Base-by-base conservation (phyloP, 2,888 invertebrate genomes). In the Drosophila parthenogenetica region DNA sequence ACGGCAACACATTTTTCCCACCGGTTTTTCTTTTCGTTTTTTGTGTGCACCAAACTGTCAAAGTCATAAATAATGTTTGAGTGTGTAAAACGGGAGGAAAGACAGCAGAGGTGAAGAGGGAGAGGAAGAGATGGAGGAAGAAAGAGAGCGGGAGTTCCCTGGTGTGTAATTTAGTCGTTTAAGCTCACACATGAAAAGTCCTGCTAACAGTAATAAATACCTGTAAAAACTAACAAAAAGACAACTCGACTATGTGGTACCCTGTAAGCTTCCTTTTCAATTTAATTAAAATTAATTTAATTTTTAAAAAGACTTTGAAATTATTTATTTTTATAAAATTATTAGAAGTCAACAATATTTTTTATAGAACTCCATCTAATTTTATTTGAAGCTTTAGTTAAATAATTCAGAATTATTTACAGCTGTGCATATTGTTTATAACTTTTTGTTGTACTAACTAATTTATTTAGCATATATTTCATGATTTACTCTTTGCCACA, bases 21-120 rank as follows among this genome's bases (percentile, higher is more conserved):
- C 37, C 40, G 50, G 32, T 32, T 39, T 57, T 53, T 35, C 45
- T 1, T 7, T 58, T n/a, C 16, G 22, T 32, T 43, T 40, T 35
- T 43, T 39, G 35, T 48, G 50, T 66, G 50, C 67, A 65, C 60
- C 63, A 68, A 78, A 77, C 84, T 80, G 81, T 72, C 81, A 82
- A 70, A 73, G 73, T 68, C 81, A 81, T 82, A 81, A 82, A 82
- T 82, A 79, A 81, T 73, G 75, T 54, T 62, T 22, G 51, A 14
- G 29, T 39, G 54, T 39, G 57, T 16, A 43, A n/a, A n/a, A 39
- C n/a, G 17, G 19, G 11, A 48, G 32, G 40, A 35, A 42, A 43
- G 19, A 14, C 5, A 22, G 22, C 22, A 22, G 22, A 22, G 5
- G 22, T 22, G 22, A 29, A 22, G 35, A 35, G 35, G 1, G 35